These are phyloP conservation scores for Varanus komodoensis DNA, from an alignment of 2,113 vertebrate species.

Conservation along the genomic window DNA sequence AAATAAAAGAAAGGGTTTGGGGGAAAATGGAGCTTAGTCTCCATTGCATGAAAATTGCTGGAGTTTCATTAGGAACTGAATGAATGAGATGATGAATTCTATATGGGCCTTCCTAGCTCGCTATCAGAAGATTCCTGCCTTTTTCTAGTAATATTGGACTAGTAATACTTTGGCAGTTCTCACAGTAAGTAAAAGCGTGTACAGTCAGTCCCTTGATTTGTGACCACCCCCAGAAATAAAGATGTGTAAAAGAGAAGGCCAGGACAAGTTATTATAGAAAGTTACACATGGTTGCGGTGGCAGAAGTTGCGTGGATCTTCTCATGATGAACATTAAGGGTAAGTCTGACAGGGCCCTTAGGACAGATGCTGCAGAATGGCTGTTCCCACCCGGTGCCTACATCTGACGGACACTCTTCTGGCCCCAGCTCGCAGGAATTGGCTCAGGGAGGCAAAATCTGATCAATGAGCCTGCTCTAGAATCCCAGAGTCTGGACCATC, in stretches of 20 bases:
- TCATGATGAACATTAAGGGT: not conserved
- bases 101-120: not conserved
- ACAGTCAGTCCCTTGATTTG: not conserved
- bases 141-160: not conserved
- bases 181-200: not conserved
- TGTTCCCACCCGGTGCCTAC: too few species aligned
- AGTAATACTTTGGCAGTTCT: not conserved
- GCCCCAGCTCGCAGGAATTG: too few species aligned
- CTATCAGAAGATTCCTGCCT: not conserved
- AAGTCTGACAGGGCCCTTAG: not conserved
- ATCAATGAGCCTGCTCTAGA: too few species aligned
- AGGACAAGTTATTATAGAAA: not conserved
- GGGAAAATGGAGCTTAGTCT: slow-evolving; percentile 38
- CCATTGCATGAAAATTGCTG: slow-evolving; percentile 3
- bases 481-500: too few species aligned
- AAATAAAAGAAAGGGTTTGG: slow-evolving; percentile 54
- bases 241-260: not conserved
- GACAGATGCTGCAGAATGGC: too few species aligned
- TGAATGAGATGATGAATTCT: not conserved
- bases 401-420: too few species aligned
- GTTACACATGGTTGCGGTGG: not conserved
- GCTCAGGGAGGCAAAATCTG: too few species aligned
- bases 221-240: not conserved
- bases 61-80: not conserved
- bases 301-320: not conserved